A percentile compares a stretch with the other conserved stretches of the same genome.
phyloP scores from a whole-genome alignment of 2,113 vertebrate species.

The Periophthalmodon schlosseri region DNA sequence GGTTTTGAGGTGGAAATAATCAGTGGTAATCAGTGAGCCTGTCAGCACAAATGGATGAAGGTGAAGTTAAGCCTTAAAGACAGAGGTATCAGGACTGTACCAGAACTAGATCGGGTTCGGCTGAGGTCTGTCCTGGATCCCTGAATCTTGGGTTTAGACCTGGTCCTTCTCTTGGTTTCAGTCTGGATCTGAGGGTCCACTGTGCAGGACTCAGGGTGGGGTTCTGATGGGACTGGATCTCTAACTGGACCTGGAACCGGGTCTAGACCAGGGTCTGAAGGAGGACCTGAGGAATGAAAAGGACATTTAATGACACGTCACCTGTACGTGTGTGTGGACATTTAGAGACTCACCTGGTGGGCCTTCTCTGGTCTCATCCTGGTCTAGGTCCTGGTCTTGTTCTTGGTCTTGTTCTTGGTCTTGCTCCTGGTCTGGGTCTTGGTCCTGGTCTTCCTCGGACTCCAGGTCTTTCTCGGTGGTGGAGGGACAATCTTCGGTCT shows the following conservation, averaged over 20 bases:
- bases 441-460: slow-evolving; percentile 93
- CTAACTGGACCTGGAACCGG: slow-evolving; percentile 85
- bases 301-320: neutral
- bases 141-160: neutral
- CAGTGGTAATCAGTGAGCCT: neutral
- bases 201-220: slow-evolving; percentile 95
- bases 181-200: slow-evolving; percentile 82
- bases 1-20: too few relatives aligned
- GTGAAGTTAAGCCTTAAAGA: neutral
- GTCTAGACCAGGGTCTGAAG: slow-evolving; percentile 45
- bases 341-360: slow-evolving; percentile 64
- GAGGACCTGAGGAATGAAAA: neutral
- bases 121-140: neutral
- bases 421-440: slow-evolving; percentile 76
- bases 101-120: neutral
- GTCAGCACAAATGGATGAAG: too few relatives aligned
- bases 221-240: slow-evolving; percentile 87
- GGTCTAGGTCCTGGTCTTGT: neutral
- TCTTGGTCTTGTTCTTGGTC: neutral
- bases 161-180: slow-evolving; percentile 48
- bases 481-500: slow-evolving; percentile 90
- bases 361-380: slow-evolving; percentile 54
- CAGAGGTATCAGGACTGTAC: neutral
- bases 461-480: slow-evolving; percentile 85
- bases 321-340: slow-evolving; percentile 63